phyloP scores from a whole-genome alignment of 2,797 vertebrate genomes.

The Momotus momota region DNA sequence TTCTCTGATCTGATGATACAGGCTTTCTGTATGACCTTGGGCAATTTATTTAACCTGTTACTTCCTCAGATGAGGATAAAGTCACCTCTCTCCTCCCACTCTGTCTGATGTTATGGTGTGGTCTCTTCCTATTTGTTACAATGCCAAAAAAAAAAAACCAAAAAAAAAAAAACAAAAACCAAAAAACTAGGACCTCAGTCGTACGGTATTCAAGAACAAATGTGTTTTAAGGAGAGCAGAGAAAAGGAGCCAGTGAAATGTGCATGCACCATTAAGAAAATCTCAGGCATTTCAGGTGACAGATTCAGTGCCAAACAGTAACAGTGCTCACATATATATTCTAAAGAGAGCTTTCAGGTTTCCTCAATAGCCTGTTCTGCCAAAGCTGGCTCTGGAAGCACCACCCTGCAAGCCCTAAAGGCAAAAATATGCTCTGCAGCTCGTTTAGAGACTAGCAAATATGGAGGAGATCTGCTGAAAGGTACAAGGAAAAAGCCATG shows the following conservation, averaged over 20 bases:
- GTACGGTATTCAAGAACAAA: neutral
- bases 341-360: neutral
- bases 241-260: neutral
- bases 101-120: neutral
- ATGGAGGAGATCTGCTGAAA: neutral
- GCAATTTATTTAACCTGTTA: neutral
- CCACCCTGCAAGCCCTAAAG: conserved; percentile 27
- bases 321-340: neutral
- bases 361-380: conserved; percentile 15
- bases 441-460: neutral
- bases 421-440: neutral
- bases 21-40: neutral
- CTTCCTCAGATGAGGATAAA: neutral
- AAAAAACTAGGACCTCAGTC: neutral
- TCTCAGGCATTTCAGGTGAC: conserved; percentile 41
- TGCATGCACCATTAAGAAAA: conserved; percentile 35
- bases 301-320: conserved; percentile 29
- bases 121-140: neutral
- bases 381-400: neutral
- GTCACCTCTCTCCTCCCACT: conserved; percentile 7
- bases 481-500: neutral
- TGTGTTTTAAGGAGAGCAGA: neutral
- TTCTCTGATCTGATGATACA: neutral
- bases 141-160: neutral
- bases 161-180: too few species aligned